phyloP scores from a whole-genome alignment of 1,140 invertebrate species.

The Zeugodacus cucurbitae region DNA sequence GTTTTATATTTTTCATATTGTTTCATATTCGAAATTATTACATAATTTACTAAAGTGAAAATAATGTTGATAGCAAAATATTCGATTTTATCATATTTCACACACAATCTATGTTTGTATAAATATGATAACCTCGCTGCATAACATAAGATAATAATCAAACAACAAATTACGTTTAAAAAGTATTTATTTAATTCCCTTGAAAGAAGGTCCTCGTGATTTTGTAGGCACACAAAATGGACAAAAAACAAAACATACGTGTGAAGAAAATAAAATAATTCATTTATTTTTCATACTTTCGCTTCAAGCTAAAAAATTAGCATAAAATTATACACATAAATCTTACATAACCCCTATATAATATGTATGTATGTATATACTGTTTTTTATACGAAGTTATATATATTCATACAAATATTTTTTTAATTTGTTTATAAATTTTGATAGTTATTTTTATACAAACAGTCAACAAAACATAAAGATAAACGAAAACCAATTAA shows the following conservation, averaged over 20 bases:
- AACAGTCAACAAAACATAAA: slow-evolving; percentile 36
- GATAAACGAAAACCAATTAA: slow-evolving; percentile 22
- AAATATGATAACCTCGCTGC: too few species aligned
- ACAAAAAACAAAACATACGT: not conserved
- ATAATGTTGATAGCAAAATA: too few species aligned
- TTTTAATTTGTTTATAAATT: not conserved
- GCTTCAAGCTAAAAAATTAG: slow-evolving; percentile 33
- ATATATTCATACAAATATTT: not conserved
- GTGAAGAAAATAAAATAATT: slow-evolving; percentile 3
- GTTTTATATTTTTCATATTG: too few species aligned
- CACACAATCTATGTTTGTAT: too few species aligned
- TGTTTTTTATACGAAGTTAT: not conserved
- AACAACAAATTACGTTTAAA: slow-evolving; percentile 1
- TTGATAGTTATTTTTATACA: slow-evolving; percentile 23
- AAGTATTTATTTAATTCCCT: slow-evolving; percentile 2
- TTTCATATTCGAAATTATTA: too few species aligned
- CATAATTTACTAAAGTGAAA: too few species aligned
- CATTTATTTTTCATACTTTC: slow-evolving; percentile 15
- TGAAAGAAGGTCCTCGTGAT: not conserved
- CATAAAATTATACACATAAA: slow-evolving; percentile 23
- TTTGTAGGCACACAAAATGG: slow-evolving; percentile 30
- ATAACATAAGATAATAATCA: not conserved
- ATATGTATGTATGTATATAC: slow-evolving; percentile 9
- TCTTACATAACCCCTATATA: not conserved
- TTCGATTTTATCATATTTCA: too few species aligned